phyloP scores from a whole-genome alignment of 2,797 vertebrate species.

The Diceros bicornis region DNA sequence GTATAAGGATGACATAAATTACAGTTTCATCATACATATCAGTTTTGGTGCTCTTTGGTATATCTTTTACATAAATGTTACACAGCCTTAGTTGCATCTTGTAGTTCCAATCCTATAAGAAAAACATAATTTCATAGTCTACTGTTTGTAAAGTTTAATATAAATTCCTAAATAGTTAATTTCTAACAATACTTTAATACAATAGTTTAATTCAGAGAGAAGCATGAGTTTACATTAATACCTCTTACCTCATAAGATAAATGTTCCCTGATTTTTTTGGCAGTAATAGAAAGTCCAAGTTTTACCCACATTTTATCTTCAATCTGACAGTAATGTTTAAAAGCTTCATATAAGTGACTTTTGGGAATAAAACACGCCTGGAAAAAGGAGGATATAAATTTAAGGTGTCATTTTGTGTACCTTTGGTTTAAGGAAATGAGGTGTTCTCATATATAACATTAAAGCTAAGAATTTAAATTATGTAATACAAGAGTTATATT shows the following conservation, averaged over 20 bases:
- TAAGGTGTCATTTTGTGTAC: slow-evolving; percentile 44
- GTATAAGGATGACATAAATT: slow-evolving; percentile 86
- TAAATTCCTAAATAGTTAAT: neutral
- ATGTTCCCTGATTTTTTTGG: slow-evolving; percentile 84
- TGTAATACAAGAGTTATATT: neutral
- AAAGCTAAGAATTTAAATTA: slow-evolving; percentile 62
- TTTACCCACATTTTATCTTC: slow-evolving; percentile 88
- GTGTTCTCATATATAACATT: neutral
- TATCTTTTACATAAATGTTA: slow-evolving; percentile 81
- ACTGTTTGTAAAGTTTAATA: neutral
- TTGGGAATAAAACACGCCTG: slow-evolving; percentile 87
- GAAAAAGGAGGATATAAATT: slow-evolving; percentile 39
- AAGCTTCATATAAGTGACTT: slow-evolving; percentile 80
- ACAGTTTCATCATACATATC: slow-evolving; percentile 86
- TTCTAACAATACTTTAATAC: neutral
- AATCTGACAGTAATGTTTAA: slow-evolving; percentile 80
- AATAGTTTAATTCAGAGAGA: neutral
- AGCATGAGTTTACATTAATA: slow-evolving; percentile 21
- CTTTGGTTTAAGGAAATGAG: slow-evolving; percentile 10
- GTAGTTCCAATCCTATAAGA: slow-evolving; percentile 85
- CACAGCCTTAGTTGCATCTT: slow-evolving; percentile 84
- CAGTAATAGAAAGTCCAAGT: slow-evolving; percentile 83
- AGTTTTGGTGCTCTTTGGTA: slow-evolving; percentile 81
- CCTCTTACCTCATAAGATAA: slow-evolving; percentile 85
- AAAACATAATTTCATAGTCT: slow-evolving; percentile 39